Percentiles rank a stretch among this genome's conserved stretches.
These are phyloP conservation scores for Phoenoteleia sp. DNA, from an alignment of 2,888 invertebrate genomes.

Conservation along the genomic window DNA sequence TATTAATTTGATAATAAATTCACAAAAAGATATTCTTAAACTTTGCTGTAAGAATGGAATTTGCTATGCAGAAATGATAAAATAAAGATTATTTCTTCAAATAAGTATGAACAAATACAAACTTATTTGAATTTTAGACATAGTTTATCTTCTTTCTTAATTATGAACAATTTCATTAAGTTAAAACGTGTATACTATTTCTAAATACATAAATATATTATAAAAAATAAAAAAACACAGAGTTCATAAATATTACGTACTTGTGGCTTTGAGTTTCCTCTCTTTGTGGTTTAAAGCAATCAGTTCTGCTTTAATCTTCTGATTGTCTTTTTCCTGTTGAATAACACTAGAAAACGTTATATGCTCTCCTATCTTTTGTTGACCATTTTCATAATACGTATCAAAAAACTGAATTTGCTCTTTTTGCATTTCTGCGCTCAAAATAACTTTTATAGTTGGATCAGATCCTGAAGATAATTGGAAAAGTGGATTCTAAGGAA, in stretches of 20 bases:
- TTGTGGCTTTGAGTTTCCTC: constrained; percentile 78
- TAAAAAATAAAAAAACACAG: neutral
- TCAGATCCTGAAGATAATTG: constrained; percentile 87
- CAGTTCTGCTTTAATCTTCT: constrained; percentile 79
- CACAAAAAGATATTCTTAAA: too few species aligned
- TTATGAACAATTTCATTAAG: too few species aligned
- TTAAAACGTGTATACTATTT: too few species aligned
- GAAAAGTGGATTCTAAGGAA: constrained; percentile 87
- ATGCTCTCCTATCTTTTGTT: constrained; percentile 80
- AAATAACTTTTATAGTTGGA: constrained; percentile 88
- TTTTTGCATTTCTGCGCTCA: constrained; percentile 87
- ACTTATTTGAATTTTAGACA: too few species aligned
- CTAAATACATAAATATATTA: neutral
- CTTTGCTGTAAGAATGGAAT: too few species aligned
- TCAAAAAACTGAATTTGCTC: constrained; percentile 87
- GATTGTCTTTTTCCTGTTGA: constrained; percentile 78
- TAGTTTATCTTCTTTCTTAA: too few species aligned
- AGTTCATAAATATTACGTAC: constrained; percentile 59
- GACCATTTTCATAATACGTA: constrained; percentile 87
- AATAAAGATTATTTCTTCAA: too few species aligned
- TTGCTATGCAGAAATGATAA: too few species aligned
- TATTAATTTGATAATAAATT: too few species aligned
- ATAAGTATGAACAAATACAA: too few species aligned
- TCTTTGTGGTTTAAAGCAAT: constrained; percentile 81
- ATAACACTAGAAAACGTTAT: constrained; percentile 81